phyloP scores from a whole-genome alignment of 2,888 invertebrate species.

The Aspidiotus rigidus region DNA sequence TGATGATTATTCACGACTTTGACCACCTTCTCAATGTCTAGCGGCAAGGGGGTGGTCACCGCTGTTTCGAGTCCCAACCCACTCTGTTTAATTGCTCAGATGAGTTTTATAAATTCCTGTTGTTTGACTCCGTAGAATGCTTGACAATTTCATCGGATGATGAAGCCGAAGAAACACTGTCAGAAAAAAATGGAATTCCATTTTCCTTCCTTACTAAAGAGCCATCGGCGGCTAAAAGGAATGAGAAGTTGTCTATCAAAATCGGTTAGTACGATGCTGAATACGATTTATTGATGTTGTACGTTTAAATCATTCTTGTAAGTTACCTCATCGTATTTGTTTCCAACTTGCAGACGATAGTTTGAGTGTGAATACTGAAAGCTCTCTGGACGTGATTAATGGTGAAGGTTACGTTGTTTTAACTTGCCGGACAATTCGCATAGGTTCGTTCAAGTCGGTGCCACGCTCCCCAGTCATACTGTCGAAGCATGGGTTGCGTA shows the following conservation, averaged over 20 bases:
- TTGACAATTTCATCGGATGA: slow-evolving; percentile 46
- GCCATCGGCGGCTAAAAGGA: not conserved
- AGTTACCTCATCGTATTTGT: no score
- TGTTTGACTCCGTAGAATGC: slow-evolving; percentile 40
- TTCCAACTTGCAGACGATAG: not conserved
- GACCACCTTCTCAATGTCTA: no score
- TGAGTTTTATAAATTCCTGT: no score
- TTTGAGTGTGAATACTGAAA: not conserved
- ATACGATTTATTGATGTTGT: not conserved
- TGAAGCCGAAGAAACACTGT: slow-evolving; percentile 36
- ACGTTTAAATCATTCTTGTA: not conserved
- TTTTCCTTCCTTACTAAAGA: slow-evolving; percentile 15
- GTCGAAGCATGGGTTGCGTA: slow-evolving; percentile 44
- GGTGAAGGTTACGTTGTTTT: slow-evolving; percentile 49
- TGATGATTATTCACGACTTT: no score
- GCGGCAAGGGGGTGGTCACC: no score
- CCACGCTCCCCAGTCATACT: slow-evolving; percentile 61
- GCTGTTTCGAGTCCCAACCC: no score
- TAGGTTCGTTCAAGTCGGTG: slow-evolving; percentile 74
- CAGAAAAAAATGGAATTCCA: slow-evolving; percentile 1
- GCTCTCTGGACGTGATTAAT: slow-evolving; percentile 9
- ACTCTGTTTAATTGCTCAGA: no score
- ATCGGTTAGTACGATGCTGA: no score
- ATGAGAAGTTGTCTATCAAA: not conserved
- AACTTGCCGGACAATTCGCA: slow-evolving; percentile 65